phyloP scores from a whole-genome alignment of 2,888 invertebrate species.

The Linyphia triangularis region DNA sequence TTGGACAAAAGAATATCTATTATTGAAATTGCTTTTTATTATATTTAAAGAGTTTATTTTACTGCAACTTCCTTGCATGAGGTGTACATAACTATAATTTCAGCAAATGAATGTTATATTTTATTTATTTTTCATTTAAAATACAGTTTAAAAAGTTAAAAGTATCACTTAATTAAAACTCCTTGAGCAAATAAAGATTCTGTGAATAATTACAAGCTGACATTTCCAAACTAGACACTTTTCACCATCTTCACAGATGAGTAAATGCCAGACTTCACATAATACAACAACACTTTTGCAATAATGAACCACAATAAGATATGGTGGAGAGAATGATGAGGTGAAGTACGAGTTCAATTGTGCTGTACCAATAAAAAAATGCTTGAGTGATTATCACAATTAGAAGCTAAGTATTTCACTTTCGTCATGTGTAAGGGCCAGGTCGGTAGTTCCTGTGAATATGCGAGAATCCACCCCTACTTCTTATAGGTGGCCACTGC shows the following conservation, averaged over 20 bases:
- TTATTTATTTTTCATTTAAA: slow-evolving; percentile 2
- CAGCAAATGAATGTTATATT: neutral
- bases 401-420: slow-evolving; percentile 56
- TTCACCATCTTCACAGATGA: neutral
- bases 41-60: no score
- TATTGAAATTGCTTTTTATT: no score
- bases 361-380: slow-evolving; percentile 62
- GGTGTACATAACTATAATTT: no score
- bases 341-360: slow-evolving; percentile 34
- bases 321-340: slow-evolving; percentile 22
- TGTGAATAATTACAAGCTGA: neutral
- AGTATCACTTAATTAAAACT: slow-evolving; percentile 27
- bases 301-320: slow-evolving; percentile 3
- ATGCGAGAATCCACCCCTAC: slow-evolving; percentile 15
- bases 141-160: slow-evolving; percentile 24
- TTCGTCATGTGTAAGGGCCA: slow-evolving; percentile 63
- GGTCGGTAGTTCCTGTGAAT: slow-evolving; percentile 29
- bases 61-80: no score
- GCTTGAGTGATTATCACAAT: slow-evolving; percentile 65
- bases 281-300: neutral
- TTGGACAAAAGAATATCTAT: no score
- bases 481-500: slow-evolving; percentile 14
- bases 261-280: slow-evolving; percentile 37
- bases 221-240: neutral
- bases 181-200: slow-evolving; percentile 19